Conservation (phyloP, 2,797 vertebrate genomes). For the Peromyscus melanophrys region DNA sequence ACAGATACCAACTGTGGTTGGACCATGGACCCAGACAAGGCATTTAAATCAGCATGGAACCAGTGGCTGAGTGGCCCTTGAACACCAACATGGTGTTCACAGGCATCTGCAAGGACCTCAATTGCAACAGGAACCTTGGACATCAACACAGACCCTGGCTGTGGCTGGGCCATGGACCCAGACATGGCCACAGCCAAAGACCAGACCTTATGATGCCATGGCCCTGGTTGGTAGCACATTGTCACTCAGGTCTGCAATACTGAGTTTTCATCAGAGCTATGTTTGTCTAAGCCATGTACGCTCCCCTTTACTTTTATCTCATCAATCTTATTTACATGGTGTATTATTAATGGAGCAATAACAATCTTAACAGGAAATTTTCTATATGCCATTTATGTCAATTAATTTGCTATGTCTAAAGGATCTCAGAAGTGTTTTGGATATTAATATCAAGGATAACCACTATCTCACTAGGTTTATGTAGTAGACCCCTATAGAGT, state of each 20-base stretch:
- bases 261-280: slow-evolving; percentile 24
- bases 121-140: not conserved
- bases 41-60: no score
- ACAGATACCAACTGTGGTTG: no score
- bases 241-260: not conserved
- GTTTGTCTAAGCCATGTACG: slow-evolving; percentile 40
- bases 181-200: not conserved
- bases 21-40: no score
- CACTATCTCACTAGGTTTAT: slow-evolving; percentile 41
- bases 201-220: not conserved
- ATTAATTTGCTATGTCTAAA: slow-evolving; percentile 61
- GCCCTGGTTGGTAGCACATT: not conserved
- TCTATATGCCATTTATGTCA: slow-evolving; percentile 5
- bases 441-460: slow-evolving; percentile 57
- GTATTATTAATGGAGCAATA: slow-evolving; percentile 73
- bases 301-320: slow-evolving; percentile 56
- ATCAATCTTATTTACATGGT: slow-evolving; percentile 67
- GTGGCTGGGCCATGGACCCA: not conserved
- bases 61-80: no score
- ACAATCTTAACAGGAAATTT: slow-evolving; percentile 51
- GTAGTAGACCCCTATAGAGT: slow-evolving; percentile 58
- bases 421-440: slow-evolving; percentile 61
- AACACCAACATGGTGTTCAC: not conserved
- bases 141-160: not conserved
- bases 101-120: no score